Evolutionary conservation across 1,140 invertebrate genomes (phyloP).

Genomic region (Euwallacea similis): DNA sequence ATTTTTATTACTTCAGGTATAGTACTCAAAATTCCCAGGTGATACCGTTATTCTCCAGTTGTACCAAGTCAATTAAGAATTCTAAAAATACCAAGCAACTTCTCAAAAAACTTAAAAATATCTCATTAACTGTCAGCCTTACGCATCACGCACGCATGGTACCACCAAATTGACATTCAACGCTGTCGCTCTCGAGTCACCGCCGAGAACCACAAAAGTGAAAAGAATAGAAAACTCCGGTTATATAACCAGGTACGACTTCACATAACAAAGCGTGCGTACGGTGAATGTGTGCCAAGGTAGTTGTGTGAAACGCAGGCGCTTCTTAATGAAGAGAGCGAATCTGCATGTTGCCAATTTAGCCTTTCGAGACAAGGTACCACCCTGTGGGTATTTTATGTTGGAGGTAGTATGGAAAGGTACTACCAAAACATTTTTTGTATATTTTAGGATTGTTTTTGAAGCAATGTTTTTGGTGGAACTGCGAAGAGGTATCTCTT

Average conservation of each 20-base stretch:
- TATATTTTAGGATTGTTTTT: not conserved
- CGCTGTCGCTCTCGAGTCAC: constrained; percentile 3
- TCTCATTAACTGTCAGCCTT: too few relatives aligned
- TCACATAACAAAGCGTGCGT: constrained; percentile 48
- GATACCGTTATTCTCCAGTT: too few relatives aligned
- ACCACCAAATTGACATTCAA: not conserved
- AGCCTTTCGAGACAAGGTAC: not conserved
- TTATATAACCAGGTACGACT: constrained; percentile 52
- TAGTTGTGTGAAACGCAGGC: constrained; percentile 44
- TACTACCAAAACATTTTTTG: not conserved
- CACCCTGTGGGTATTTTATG: not conserved
- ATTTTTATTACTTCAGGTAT: too few relatives aligned
- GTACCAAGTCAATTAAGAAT: too few relatives aligned
- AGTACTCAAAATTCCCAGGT: too few relatives aligned
- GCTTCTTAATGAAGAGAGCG: constrained; percentile 36
- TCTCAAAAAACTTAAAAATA: too few relatives aligned
- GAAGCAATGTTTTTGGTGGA: too few relatives aligned
- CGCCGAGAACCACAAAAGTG: constrained; percentile 46
- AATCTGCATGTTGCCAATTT: constrained; percentile 10
- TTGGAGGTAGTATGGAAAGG: not conserved
- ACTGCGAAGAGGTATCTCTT: too few relatives aligned
- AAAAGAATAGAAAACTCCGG: constrained; percentile 53
- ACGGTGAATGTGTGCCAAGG: constrained; percentile 52
- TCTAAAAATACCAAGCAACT: too few relatives aligned
- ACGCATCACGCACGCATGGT: too few relatives aligned